Evolutionary conservation across 2,113 vertebrate genomes (phyloP).

Genomic region (Amphilophus citrinellus): DNA sequence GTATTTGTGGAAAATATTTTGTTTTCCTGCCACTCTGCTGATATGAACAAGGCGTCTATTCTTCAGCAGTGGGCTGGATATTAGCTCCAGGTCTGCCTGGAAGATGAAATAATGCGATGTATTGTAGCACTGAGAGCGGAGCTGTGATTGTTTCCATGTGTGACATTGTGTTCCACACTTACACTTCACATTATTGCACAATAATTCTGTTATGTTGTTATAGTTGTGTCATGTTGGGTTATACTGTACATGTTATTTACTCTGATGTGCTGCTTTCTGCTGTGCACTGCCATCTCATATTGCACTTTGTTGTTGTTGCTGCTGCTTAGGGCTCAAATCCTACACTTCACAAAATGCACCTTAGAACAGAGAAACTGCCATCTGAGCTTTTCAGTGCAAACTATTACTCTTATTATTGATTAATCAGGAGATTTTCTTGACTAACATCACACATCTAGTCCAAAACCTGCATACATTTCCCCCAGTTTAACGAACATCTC

Average conservation of each 20-base stretch:
- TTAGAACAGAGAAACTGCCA: not conserved
- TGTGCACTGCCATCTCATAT: not conserved
- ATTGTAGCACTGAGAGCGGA: not conserved
- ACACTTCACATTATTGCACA: not conserved
- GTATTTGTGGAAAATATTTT: slow-evolving; percentile 24
- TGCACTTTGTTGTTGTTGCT: not conserved
- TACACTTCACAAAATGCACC: not conserved
- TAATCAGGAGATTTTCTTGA: not conserved
- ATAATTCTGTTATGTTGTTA: not conserved
- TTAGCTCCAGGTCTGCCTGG: not conserved
- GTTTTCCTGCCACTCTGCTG: slow-evolving; percentile 11
- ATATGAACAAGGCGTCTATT: slow-evolving; percentile 36
- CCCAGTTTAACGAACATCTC: not conserved
- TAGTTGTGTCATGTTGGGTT: not conserved
- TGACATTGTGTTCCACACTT: not conserved
- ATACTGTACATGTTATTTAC: not conserved
- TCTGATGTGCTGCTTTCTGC: not conserved
- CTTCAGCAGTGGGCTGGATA: not conserved
- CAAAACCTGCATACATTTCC: not conserved
- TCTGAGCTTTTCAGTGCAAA: not conserved
- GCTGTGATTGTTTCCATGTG: not conserved
- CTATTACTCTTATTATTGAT: not conserved
- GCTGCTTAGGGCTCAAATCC: not conserved
- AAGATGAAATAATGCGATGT: not conserved
- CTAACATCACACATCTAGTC: not conserved